These are phyloP conservation scores for Tenthredo scrophulariae DNA, from an alignment of 2,888 invertebrate genomes.

Conservation along the genomic window DNA sequence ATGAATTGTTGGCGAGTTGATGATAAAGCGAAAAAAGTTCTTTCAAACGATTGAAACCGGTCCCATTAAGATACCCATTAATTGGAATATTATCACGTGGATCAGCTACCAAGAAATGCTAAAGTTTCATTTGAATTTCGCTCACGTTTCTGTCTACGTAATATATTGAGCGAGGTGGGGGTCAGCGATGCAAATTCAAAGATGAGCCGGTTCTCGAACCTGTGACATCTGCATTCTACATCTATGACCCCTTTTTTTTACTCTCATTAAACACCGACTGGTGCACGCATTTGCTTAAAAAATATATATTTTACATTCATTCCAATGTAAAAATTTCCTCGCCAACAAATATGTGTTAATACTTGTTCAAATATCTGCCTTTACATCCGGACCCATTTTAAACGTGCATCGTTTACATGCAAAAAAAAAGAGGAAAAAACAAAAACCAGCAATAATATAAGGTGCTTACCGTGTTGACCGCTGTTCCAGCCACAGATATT, in stretches of 20 bases:
- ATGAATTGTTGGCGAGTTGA: background rate
- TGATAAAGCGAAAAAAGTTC: slow-evolving; percentile 5
- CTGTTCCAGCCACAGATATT: slow-evolving; percentile 90
- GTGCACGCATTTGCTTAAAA: background rate
- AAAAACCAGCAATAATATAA: slow-evolving; percentile 1
- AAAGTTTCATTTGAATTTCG: slow-evolving; percentile 3
- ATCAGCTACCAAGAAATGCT: slow-evolving; percentile 33
- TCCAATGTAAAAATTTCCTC: background rate
- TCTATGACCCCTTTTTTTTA: slow-evolving; percentile 16
- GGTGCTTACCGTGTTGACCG: slow-evolving; percentile 88
- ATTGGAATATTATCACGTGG: slow-evolving; percentile 15
- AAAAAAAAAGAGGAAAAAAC: background rate
- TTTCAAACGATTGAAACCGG: slow-evolving; percentile 30
- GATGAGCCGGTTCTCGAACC: slow-evolving; percentile 21
- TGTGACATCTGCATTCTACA: slow-evolving; percentile 12
- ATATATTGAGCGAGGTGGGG: background rate
- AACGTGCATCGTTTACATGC: background rate
- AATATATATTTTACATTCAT: background rate
- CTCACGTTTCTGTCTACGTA: slow-evolving; percentile 21
- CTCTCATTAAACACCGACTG: background rate
- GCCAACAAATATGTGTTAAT: background rate
- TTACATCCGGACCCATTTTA: background rate
- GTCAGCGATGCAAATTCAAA: slow-evolving; percentile 12
- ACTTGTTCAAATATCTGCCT: background rate
- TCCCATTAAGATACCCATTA: slow-evolving; percentile 33